These are phyloP conservation scores for Anisognathus igniventris DNA, from an alignment of 2,797 vertebrate species.

Conservation along the genomic window DNA sequence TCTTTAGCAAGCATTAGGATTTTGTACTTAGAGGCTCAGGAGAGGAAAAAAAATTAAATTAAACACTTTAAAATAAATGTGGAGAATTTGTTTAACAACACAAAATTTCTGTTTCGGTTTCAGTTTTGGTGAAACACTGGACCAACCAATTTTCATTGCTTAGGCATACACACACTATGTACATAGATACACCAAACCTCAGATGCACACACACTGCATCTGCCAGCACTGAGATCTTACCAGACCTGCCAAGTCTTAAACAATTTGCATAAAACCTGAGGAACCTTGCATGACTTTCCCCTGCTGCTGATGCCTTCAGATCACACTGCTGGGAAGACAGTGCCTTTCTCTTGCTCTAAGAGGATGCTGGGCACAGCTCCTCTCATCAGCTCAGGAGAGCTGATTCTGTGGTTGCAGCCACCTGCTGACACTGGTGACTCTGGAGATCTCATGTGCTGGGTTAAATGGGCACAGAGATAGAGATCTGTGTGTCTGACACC, in stretches of 20 bases:
- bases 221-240: not conserved
- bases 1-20: not conserved
- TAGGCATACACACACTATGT: not conserved
- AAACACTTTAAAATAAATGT: not conserved
- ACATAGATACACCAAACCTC: not conserved
- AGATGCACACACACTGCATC: not conserved
- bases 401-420: not conserved
- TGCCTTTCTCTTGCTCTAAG: not conserved
- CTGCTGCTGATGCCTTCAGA: not conserved
- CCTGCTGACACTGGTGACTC: not conserved
- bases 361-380: not conserved
- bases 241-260: not conserved
- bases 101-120: not conserved
- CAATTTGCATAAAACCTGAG: not conserved
- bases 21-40: not conserved
- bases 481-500: not conserved
- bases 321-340: not conserved
- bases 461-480: not conserved
- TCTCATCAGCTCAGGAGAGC: not conserved
- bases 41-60: not conserved
- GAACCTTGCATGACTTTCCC: not conserved
- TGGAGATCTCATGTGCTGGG: not conserved
- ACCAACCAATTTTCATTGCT: not conserved
- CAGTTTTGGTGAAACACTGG: not conserved
- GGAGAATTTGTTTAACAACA: not conserved